Base-by-base conservation (phyloP, 1,140 invertebrate genomes). In the Holcopasites calliopsidis region DNA sequence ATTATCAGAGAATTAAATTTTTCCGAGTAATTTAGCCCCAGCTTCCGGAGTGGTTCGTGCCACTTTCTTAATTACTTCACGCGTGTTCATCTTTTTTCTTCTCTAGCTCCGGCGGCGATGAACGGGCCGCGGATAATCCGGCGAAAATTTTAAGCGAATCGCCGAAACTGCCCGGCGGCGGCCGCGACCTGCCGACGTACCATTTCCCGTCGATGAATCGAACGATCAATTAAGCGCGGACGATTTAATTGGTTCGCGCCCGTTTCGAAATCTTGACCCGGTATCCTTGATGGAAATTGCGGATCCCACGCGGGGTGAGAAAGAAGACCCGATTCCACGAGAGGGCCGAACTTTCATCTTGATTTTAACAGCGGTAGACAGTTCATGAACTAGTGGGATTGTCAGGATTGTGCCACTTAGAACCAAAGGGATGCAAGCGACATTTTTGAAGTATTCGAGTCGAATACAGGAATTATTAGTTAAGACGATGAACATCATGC, bases 1-100 rank as follows among this genome's bases (percentile, higher is more conserved):
- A 74, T 74, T 74, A 74, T 74, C 62, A 31, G 71, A 57, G 71
- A 74, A 74, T 74, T 47, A 66, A 74, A 74, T 74, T 74, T 74
- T 74, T 74, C 71, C 71, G 71, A 74, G 50, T 74, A 74, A 74
- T 74, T 74, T 74, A 74, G 31, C 71, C 50, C 49, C 57, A 62
- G 66, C 66, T 55, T n/a, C 50, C 61, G 28, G 50, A 66, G 62
- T 66, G 62, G 62, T 74, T 74, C 62, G 40, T 33, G 71, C 71
- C 66, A 74, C 71, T 74, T 74, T 74, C 71, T 74, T 66, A 74
- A 74, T 74, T 74, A 74, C 71, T 74, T 74, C 23, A 26, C 61
- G 71, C 50, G 62, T 38, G n/a, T n/a, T n/a, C n/a, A n/a, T n/a
- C n/a, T n/a, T n/a, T n/a, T n/a, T n/a, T n/a, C n/a, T n/a, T 66